Base-by-base conservation (phyloP, 2,797 vertebrate species). In the Podarcis siculus region DNA sequence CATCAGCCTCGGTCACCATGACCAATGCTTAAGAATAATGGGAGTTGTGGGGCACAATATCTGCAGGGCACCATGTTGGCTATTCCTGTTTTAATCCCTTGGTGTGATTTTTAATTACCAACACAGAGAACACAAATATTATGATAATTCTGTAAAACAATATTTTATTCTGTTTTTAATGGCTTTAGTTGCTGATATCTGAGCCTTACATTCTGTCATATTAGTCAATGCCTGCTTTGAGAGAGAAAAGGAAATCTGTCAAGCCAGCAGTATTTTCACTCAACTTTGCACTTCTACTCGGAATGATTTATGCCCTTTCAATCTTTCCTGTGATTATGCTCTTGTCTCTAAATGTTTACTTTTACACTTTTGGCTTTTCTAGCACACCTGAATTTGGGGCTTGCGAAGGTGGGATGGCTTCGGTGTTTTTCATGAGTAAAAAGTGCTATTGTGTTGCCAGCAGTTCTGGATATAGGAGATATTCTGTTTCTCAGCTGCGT, bases 391-490 rank as follows among this genome's bases (percentile, higher is more conserved):
- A 94, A 94, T 91, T 91, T 72, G 83, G 84, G 69, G 37, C 86
- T 95, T 88, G 92, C 23, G 92, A 94, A 92, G 90, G 90, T 64
- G 39, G 82, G 89, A 89, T 91, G 82, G 90, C 87, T 95, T 94
- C 80, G 81, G 86, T 78, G 85, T 87, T 78, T 92, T 95, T 95
- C 93, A 93, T 86, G 92, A 92, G 86, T 66, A 83, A 92, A 96
- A 89, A 69, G 27, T 91, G 95, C 90, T 92, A 88, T 92, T 94
- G 91, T 94, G 78, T 79, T 96, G 90, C 93, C 95, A 96, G 86
- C 79, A 87, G 73, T 88, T 93, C 79, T 92, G 90, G 95, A 95
- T 91, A 95, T 89, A 85, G 92, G 61, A 23, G 85, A 93, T 89
- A 90, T 81, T 90, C 27, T 94, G 89, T 96, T 95, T 94, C 79